Base-by-base conservation (phyloP, 2,113 vertebrate genomes). In the Sapayoa aenigma region DNA sequence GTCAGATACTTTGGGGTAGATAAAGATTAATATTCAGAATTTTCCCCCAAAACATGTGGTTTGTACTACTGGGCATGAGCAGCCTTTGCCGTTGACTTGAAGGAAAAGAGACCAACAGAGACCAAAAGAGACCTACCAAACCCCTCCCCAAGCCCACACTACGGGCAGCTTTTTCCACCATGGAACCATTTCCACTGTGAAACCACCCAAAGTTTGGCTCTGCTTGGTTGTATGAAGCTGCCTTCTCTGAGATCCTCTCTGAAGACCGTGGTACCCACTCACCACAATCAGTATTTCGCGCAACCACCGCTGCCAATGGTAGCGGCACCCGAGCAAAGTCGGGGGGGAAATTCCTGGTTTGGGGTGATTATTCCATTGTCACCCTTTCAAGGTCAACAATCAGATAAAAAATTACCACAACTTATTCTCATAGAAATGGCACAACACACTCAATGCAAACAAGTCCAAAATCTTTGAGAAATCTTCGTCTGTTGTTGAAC, bases 271-370 rank as follows among this genome's bases (percentile, higher is more conserved):
- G 2, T 14, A n/a, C 27, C 12, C 0, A 0, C 41, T 23, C 41
- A 20, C 19, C 8, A 12, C 2, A 1, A 9, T 46, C 0, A 0
- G 77, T 23, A 8, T 5, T 11, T 3, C 1, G 12, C 1, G 0
- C 49, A 46, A 41, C 5, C 31, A 8, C 21, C 0, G 0, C 53
- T 41, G 46, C 31, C 67, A 21, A 19, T 4, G 23, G 50, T 4
- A 55, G 33, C 0, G 2, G 50, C 33, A 46, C 25, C 10, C 50
- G 74, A 68, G 49, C 22, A 63, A 76, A 83, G 33, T 2, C 23
- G 42, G 50, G 42, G 17, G 62, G 81, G 84, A 91, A 96, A 94
- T 35, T 35, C 60, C 60, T 92, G 35, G 3, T 67, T 80, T 62
- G 68, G 44, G 24, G 65, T 52, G 78, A 67, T 90, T 81, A 77